Evolutionary conservation across 2,888 invertebrate species (phyloP).

Genomic region (Pteria penguin): DNA sequence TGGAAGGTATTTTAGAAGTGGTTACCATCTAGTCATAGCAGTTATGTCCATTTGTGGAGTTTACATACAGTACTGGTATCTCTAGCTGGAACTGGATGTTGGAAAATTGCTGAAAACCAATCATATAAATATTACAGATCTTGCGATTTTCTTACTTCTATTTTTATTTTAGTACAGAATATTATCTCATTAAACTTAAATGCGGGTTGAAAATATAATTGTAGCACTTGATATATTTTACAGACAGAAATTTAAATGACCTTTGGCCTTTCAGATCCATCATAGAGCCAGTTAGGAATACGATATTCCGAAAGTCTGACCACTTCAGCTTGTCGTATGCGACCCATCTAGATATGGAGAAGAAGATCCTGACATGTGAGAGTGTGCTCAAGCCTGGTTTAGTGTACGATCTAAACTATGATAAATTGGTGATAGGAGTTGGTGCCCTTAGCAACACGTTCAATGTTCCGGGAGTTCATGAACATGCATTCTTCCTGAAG

Average conservation of each 20-base stretch:
- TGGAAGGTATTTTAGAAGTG: too few relatives aligned
- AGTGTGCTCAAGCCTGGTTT: constrained; percentile 71
- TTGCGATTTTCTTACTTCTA: too few relatives aligned
- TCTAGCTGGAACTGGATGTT: too few relatives aligned
- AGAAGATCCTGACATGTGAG: constrained; percentile 68
- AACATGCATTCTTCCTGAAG: constrained; percentile 80
- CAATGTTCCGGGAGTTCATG: constrained; percentile 79
- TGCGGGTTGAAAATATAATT: not conserved
- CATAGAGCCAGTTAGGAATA: constrained; percentile 80
- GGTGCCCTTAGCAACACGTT: constrained; percentile 80
- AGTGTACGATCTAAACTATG: constrained; percentile 75
- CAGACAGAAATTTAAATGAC: too few relatives aligned
- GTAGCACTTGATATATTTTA: too few relatives aligned
- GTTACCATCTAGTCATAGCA: too few relatives aligned
- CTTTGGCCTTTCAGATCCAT: constrained; percentile 75
- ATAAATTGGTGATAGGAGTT: constrained; percentile 80
- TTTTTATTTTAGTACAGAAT: too few relatives aligned
- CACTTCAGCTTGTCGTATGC: constrained; percentile 79
- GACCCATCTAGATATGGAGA: constrained; percentile 67
- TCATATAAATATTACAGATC: too few relatives aligned
- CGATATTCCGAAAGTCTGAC: constrained; percentile 75
- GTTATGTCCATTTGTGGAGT: too few relatives aligned
- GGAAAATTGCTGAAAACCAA: too few relatives aligned
- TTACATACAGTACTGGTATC: too few relatives aligned
- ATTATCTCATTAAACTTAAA: not conserved